Evolutionary conservation across 2,888 invertebrate species (phyloP), one percentile per base, ranked within the genome.

Genomic region (Deilephila elpenor): DNA sequence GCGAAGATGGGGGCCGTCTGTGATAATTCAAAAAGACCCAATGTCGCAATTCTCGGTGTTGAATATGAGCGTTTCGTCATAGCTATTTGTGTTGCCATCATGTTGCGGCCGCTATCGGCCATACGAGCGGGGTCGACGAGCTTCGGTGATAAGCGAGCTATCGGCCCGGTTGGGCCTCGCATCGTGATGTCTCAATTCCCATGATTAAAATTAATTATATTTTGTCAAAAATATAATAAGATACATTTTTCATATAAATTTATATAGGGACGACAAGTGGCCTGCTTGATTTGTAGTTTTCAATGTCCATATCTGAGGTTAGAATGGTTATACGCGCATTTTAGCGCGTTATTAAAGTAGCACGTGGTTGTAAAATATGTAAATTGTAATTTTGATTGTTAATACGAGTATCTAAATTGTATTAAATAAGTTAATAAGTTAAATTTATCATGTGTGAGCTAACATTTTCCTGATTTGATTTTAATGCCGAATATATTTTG

Each of bases 111-210:
- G 51, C 67, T 77, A 80, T 79, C 77, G 77, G 79, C 77, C 76
- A 78, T 76, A 75, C 74, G 75, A 74, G 76, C 79, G 86, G 86
- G 86, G 84, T 86, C 85, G 86, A 79, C 86, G 86, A 79, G 86
- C 86, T 75, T 77, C 70, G 70, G 53, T 62, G 82, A 82, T 82
- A 82, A 81, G 76, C 70, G 71, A 77, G 80, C 78, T 82, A 81
- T 82, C 82, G 73, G 72, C 71, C 74, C 74, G 81, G 80, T 2
- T 14, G 44, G 44, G 44, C 82, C 84, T 77, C 82, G 81, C 79
- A 78, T 75, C 81, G 82, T 78, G 81, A 79, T 78, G 83, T 82
- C 82, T 80, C 82, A 80, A 83, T 79, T 79, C 81, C 78, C 78
- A 82, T 82, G 80, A 83, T 82, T 83, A 82, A 79, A 82, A 83